Evolutionary conservation across 1,140 invertebrate species (phyloP).

Genomic region (Drosophila sp.): DNA sequence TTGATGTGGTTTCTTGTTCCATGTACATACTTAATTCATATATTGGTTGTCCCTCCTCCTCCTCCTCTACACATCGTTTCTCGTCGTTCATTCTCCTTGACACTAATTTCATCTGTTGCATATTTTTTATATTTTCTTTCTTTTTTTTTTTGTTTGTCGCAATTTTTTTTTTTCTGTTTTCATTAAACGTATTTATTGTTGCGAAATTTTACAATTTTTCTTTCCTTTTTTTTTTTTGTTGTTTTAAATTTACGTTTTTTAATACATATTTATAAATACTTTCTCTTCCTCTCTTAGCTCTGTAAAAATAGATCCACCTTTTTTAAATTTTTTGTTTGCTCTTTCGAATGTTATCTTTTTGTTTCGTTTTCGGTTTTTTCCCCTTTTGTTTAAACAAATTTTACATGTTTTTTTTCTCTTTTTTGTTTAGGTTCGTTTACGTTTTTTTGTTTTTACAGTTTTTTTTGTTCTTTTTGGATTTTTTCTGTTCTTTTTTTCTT

Average conservation of each 20-base stretch:
- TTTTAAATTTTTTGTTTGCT: slow-evolving; percentile 48
- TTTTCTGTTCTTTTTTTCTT: slow-evolving; percentile 47
- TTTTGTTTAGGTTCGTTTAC: slow-evolving; percentile 59
- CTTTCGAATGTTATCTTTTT: slow-evolving; percentile 52
- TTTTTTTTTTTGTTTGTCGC: slow-evolving; percentile 55
- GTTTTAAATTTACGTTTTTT: slow-evolving; percentile 44
- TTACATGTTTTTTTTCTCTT: slow-evolving; percentile 67
- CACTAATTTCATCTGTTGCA: slow-evolving; percentile 50
- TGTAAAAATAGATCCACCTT: slow-evolving; percentile 74
- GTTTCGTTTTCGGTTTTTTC: slow-evolving; percentile 54
- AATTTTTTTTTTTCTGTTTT: slow-evolving; percentile 37
- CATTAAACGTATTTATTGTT: slow-evolving; percentile 61
- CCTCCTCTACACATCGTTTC: slow-evolving; percentile 5
- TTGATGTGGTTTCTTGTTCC: slow-evolving; percentile 71
- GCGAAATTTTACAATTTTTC: slow-evolving; percentile 69
- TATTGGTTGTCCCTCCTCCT: slow-evolving; percentile 26
- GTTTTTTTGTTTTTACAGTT: slow-evolving; percentile 58
- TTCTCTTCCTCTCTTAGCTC: slow-evolving; percentile 63
- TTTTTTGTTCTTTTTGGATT: slow-evolving; percentile 28
- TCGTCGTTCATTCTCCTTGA: slow-evolving; percentile 32
- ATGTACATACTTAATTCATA: slow-evolving; percentile 39
- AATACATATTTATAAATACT: slow-evolving; percentile 77
- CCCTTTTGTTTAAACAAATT: slow-evolving; percentile 59
- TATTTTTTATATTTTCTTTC: slow-evolving; percentile 31
- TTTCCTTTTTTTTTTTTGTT: slow-evolving; percentile 47